Conservation (phyloP, 2,113 vertebrate species). For the Diadophis punctatus region DNA sequence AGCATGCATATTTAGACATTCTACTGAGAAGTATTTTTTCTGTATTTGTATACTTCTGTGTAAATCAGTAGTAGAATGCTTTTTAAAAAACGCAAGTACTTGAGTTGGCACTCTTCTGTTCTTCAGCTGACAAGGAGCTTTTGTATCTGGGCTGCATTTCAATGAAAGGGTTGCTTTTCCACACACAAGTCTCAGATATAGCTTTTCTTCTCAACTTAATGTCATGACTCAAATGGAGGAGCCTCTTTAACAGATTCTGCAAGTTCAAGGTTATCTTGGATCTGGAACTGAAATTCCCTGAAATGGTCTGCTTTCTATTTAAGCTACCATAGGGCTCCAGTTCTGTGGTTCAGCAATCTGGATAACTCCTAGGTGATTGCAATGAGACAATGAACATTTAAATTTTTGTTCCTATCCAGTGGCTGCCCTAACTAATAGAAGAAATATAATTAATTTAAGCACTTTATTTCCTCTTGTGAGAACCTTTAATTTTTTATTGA, state of each 20-base stretch:
- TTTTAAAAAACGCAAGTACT: not conserved
- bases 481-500: not conserved
- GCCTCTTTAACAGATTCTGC: not conserved
- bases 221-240: not conserved
- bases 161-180: not conserved
- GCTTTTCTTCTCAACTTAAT: not conserved
- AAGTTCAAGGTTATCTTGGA: not conserved
- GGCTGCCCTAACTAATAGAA: not conserved
- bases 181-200: not conserved
- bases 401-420: not conserved
- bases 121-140: not conserved
- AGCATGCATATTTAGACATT: not conserved
- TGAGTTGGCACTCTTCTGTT: not conserved
- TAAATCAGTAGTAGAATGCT: not conserved
- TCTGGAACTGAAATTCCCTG: not conserved
- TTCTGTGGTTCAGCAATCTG: not conserved
- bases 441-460: not conserved
- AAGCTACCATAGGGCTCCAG: not conserved
- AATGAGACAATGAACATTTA: not conserved
- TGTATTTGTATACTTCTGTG: not conserved
- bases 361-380: not conserved
- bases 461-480: not conserved
- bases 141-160: not conserved
- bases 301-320: not conserved
- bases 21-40: not conserved